Conservation (phyloP, 2,113 vertebrate genomes). For the Acrocephalus arundinaceus region DNA sequence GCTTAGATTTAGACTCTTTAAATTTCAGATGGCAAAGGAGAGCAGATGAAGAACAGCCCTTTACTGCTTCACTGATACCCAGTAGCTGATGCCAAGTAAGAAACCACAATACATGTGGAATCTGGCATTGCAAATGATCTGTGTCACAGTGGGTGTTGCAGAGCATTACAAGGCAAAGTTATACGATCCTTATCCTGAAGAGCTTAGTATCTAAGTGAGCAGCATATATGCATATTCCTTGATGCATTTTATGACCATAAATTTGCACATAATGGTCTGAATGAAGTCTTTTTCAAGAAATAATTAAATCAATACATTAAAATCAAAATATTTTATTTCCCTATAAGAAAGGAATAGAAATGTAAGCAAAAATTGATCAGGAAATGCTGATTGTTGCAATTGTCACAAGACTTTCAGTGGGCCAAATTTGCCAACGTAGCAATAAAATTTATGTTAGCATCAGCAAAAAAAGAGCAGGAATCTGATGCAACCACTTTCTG, state of each 20-base stretch:
- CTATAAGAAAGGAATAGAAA: neutral
- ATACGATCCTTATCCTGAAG: neutral
- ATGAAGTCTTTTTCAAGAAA: neutral
- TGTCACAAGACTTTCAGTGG: neutral
- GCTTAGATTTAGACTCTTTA: neutral
- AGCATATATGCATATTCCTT: neutral
- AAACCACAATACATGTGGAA: neutral
- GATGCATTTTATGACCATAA: neutral
- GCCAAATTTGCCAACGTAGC: neutral
- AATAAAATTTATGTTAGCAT: neutral
- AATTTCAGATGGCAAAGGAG: neutral
- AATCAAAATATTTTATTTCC: neutral
- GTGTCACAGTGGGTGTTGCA: neutral
- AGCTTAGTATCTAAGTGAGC: neutral
- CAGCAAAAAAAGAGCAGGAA: conserved; percentile 29
- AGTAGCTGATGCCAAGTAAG: neutral
- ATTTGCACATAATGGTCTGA: neutral
- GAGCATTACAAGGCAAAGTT: neutral
- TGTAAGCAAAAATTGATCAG: neutral
- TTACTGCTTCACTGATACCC: neutral
- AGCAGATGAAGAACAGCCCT: neutral
- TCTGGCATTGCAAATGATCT: neutral
- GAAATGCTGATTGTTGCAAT: neutral
- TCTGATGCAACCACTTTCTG: conserved; percentile 22
- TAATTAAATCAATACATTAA: neutral